Evolutionary conservation across 2,888 invertebrate species (phyloP).

Genomic region (Lochmaea crataegi): DNA sequence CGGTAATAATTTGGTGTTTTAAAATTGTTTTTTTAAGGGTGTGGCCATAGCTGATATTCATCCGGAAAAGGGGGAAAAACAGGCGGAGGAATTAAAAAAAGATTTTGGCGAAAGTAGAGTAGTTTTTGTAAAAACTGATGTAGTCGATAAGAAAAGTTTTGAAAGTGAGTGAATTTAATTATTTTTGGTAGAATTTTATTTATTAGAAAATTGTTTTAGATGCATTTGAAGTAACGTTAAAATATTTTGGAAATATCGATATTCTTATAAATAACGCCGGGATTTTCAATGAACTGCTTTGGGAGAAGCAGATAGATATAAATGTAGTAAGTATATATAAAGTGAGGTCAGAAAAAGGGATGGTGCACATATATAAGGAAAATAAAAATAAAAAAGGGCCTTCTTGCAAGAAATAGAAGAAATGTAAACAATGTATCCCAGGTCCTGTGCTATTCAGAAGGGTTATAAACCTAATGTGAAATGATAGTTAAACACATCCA

Average conservation of each 20-base stretch:
- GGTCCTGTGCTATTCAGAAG: no score
- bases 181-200: not conserved
- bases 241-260: conserved; percentile 46
- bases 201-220: not conserved
- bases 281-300: conserved; percentile 42
- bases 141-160: conserved; percentile 37
- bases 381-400: no score
- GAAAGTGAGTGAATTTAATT: conserved; percentile 37
- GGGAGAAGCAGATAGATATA: conserved; percentile 46
- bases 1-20: not conserved
- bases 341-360: no score
- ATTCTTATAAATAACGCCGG: conserved; percentile 49
- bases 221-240: conserved; percentile 45
- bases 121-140: conserved; percentile 45
- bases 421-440: no score
- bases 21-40: conserved; percentile 38
- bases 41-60: conserved; percentile 46
- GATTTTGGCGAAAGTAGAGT: conserved; percentile 44
- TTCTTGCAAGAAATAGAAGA: no score
- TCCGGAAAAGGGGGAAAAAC: conserved; percentile 35
- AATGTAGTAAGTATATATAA: conserved; percentile 45
- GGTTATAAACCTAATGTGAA: no score
- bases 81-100: conserved; percentile 33
- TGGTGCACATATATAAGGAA: no score
- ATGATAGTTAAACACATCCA: no score